phyloP scores from a whole-genome alignment of 1,140 invertebrate genomes.

The Cydia amplana region DNA sequence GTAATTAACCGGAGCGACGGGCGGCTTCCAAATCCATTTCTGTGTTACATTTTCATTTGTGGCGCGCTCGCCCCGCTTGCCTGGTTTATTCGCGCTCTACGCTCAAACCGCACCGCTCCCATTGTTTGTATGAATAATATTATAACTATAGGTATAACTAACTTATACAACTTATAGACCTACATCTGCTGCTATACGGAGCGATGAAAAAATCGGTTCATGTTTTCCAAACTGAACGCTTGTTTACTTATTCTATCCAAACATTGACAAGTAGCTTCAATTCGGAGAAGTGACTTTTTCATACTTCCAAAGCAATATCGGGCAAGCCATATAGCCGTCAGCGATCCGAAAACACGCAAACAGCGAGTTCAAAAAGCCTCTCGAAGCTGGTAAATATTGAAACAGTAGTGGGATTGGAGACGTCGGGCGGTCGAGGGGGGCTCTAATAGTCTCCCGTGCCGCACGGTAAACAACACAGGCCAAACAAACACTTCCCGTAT shows the following conservation, averaged over 20 bases:
- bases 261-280: constrained; percentile 49
- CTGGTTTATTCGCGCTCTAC: constrained; percentile 66
- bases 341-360: constrained; percentile 77
- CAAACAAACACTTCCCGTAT: constrained; percentile 51
- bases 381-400: constrained; percentile 78
- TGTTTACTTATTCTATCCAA: constrained; percentile 48
- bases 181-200: constrained; percentile 2
- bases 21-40: constrained; percentile 78
- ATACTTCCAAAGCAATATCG: constrained; percentile 75
- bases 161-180: constrained; percentile 36
- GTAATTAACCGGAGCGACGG: constrained; percentile 79
- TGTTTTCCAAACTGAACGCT: constrained; percentile 47
- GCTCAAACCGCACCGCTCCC: constrained; percentile 52
- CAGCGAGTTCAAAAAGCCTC: constrained; percentile 78
- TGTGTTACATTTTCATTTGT: constrained; percentile 79
- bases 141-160: constrained; percentile 38
- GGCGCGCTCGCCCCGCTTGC: constrained; percentile 62
- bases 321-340: constrained; percentile 68
- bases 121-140: constrained; percentile 55
- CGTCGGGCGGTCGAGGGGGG: constrained; percentile 52
- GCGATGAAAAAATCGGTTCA: constrained; percentile 33
- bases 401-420: constrained; percentile 76
- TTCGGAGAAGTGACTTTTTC: constrained; percentile 70
- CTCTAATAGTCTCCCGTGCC: constrained; percentile 75
- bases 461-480: constrained; percentile 68